These are phyloP conservation scores for Saxidomus purpurata DNA, from an alignment of 1,140 invertebrate species.

Conservation along the genomic window DNA sequence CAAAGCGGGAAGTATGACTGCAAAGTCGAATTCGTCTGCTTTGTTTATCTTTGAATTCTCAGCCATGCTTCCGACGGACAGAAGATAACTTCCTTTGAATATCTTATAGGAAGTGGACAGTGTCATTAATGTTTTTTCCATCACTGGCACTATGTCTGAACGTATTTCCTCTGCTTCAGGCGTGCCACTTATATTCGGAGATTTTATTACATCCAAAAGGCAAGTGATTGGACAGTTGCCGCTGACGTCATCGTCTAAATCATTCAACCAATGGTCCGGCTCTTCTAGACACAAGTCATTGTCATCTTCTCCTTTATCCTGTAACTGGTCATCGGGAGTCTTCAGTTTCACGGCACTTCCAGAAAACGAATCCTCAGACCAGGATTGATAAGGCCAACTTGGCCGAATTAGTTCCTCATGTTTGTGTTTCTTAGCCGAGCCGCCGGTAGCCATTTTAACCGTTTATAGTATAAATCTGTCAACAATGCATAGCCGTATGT, in stretches of 20 bases:
- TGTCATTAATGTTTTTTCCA: neutral
- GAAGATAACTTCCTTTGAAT: slow-evolving; percentile 2
- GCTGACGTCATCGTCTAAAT: neutral
- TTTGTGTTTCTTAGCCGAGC: too few species aligned
- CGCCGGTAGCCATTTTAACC: neutral
- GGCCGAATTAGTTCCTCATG: neutral
- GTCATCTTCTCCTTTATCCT: neutral
- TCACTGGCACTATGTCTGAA: neutral
- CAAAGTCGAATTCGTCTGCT: slow-evolving; percentile 34
- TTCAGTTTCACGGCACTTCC: neutral
- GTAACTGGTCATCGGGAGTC: neutral
- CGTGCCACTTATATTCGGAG: neutral
- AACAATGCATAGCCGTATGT: too few species aligned
- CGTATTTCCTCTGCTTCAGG: neutral
- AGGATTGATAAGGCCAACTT: neutral
- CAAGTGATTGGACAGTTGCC: neutral
- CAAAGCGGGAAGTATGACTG: neutral
- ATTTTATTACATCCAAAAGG: neutral
- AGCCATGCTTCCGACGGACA: slow-evolving; percentile 17
- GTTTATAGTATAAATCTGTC: too few species aligned
- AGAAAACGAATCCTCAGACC: neutral
- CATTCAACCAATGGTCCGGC: neutral
- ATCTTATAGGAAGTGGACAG: neutral
- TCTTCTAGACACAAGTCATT: neutral
- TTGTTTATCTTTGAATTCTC: neutral